phyloP scores from a whole-genome alignment of 2,797 vertebrate species.

The Bothrops alternatus region DNA sequence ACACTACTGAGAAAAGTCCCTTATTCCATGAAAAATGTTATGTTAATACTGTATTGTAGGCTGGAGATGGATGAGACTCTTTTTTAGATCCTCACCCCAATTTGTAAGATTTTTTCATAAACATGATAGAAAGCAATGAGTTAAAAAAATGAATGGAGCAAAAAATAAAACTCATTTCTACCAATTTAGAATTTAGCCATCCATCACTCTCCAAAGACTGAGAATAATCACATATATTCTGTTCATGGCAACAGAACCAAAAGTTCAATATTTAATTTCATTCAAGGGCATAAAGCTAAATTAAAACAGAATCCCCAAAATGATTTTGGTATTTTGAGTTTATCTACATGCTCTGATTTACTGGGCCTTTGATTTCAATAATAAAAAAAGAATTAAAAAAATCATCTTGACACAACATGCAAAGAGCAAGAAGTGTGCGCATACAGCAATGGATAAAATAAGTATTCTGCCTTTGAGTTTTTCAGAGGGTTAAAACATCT shows the following conservation, averaged over 20 bases:
- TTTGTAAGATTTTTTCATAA: neutral
- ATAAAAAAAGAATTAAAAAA: neutral
- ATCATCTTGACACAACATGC: neutral
- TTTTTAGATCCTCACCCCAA: neutral
- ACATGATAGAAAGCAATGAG: neutral
- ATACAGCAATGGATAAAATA: neutral
- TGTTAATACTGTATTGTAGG: neutral
- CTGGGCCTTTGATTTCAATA: neutral
- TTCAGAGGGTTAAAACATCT: neutral
- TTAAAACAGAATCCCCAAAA: slow-evolving; percentile 5
- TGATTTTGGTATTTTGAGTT: neutral
- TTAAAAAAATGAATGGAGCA: neutral
- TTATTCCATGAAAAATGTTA: neutral
- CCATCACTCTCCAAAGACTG: neutral
- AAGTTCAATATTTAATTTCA: neutral
- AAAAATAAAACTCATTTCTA: neutral
- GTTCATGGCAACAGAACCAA: neutral
- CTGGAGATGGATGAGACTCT: neutral
- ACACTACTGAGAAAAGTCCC: neutral
- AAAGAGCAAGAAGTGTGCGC: neutral
- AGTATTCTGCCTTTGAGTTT: neutral
- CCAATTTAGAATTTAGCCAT: neutral
- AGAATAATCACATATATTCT: neutral
- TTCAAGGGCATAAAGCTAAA: neutral
- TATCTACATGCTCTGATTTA: neutral